Evolutionary conservation across 2,113 vertebrate species (phyloP), one percentile per base, ranked within the genome.

Genomic region (Mus spicilegus): DNA sequence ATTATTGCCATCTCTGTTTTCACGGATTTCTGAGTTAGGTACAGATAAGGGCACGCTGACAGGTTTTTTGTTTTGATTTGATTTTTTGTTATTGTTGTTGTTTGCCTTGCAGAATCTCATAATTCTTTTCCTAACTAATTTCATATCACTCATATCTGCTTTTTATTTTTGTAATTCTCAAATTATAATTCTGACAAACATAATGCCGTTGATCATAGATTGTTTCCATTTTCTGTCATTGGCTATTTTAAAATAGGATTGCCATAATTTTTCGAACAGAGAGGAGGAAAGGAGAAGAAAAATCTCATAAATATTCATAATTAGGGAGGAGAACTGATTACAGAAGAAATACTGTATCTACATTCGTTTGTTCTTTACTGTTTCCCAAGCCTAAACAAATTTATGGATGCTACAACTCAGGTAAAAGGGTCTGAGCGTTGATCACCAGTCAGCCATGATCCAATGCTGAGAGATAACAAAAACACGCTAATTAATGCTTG

Each of bases 401-500:
- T 85, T 75, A 69, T 26, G 75, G 2, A n/a, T 42, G 33, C 72
- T 20, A 8, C 70, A 46, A 78, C 6, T 28, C 77, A 49, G 19
- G 63, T 72, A 5, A 42, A 7, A n/a, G 14, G 19, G 39, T 3
- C 12, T 76, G 17, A 94, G 39, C n/a, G 0, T 3, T 39, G 14
- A 84, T 3, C 13, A 7, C 49, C 63, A 24, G 67, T 22, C 1
- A 75, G 13, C 88, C 1, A 46, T 69, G 17, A 36, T n/a, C 1
- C 12, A 49, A 17, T 6, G 94, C n/a, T 77, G 11, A 72, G 36
- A 54, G 42, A 61, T 19, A 42, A 76, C 30, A 94, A 20, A 86
- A 2, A 19, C 36, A 36, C 2, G 5, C 0, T 54, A 17, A 10
- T 54, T 14, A 14, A n/a, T 26, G 67, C 3, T 16, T n/a, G 51